phyloP scores from a whole-genome alignment of 2,797 vertebrate genomes.

The Malurus leucopterus region DNA sequence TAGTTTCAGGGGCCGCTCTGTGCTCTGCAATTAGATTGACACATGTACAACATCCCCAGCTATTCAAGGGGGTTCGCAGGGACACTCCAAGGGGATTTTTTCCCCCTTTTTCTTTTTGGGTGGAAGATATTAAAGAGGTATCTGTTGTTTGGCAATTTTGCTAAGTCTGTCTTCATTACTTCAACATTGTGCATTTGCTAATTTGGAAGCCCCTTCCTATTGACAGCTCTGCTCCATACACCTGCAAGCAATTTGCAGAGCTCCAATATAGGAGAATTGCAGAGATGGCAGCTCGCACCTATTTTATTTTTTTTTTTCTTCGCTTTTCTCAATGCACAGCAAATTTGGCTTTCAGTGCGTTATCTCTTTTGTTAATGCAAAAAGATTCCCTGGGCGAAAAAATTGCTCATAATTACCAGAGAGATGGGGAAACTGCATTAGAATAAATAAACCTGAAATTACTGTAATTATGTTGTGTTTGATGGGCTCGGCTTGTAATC shows the following conservation, averaged over 20 bases:
- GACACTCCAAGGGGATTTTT: conserved; percentile 45
- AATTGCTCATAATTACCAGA: conserved; percentile 99
- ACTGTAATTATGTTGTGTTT: conserved; percentile 99
- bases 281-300: conserved; percentile 90
- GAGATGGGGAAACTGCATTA: conserved; percentile 99
- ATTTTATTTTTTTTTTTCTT: conserved; percentile 82
- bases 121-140: conserved; percentile 78
- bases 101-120: conserved; percentile 1
- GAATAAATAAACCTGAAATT: conserved; percentile 99
- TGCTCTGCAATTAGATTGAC: conserved; percentile 57
- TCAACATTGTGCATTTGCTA: conserved; percentile 91
- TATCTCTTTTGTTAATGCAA: conserved; percentile 98
- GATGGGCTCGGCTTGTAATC: conserved; percentile 99
- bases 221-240: conserved; percentile 92
- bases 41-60: conserved; percentile 33
- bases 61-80: conserved; percentile 51
- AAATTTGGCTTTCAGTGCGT: conserved; percentile 96
- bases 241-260: conserved; percentile 99
- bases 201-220: conserved; percentile 89
- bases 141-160: conserved; percentile 85
- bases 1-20: conserved; percentile 28
- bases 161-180: conserved; percentile 89
- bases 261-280: conserved; percentile 88
- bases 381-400: conserved; percentile 98
- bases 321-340: conserved; percentile 86